Base-by-base conservation (phyloP, 2,113 vertebrate genomes). In the Trinectes maculatus region DNA sequence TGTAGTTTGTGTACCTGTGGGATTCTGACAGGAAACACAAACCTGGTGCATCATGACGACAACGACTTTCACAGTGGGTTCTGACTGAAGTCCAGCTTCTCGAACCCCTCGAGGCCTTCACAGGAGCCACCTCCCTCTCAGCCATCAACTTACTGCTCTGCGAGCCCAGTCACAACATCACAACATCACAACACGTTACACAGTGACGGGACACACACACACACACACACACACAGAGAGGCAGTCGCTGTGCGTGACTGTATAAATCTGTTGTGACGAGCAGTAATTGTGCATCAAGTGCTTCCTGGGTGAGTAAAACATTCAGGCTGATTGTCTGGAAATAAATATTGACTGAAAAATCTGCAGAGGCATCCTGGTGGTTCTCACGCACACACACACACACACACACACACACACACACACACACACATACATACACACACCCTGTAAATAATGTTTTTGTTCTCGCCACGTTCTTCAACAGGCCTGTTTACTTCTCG, bases 341-440 rank as follows among this genome's bases (percentile, higher is more conserved):
- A 80, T 59, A 68, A 74, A 64, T 80, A 78, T 70, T 56, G 84
- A 86, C 72, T 44, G 36, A 46, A 58, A 51, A 43, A 60, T 44
- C 1, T 62, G 65, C 60, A 68, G 47, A 64, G 49, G 56, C 59
- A 33, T 48, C 55, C 16, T 11, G 1, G 34, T 2, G 33, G 48
- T 51, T 31, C 3, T 19, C 18, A 18, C 9, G 9, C 15, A n/a
- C n/a, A n/a, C n/a, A n/a, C n/a, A n/a, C n/a, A n/a, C n/a, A n/a
- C n/a, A n/a, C n/a, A n/a, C n/a, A n/a, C n/a, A n/a, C n/a, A n/a
- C 37, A 16, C 37, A 39, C 37, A 39, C 37, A 39, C 37, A 39
- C 13, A 15, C 37, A 13, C 9, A n/a, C n/a, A n/a, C n/a, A n/a
- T n/a, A n/a, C n/a, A n/a, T n/a, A n/a, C n/a, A n/a, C n/a, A n/a